Evolutionary conservation across 1,140 invertebrate species (phyloP), one percentile per base, ranked within the genome.

Genomic region (Ips nitidus): DNA sequence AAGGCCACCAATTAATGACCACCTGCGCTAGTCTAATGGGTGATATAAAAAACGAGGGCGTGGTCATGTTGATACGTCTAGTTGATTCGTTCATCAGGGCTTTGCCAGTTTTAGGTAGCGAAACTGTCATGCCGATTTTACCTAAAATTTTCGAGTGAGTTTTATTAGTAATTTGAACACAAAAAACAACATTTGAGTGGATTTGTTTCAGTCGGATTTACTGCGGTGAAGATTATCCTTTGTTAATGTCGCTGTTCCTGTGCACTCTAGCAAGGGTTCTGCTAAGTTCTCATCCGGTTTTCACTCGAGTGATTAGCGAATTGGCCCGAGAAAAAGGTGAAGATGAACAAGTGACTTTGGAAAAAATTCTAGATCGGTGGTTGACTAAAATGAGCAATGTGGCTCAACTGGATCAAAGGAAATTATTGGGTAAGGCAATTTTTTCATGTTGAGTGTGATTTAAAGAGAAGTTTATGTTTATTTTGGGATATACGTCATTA

Each of bases 1-100:
- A 89, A 72, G 92, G 91, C 1, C 81, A 81, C 4, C 81, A 84
- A 59, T 85, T 95, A 72, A 85, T 94, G 43, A 81, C 84, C 2
- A 84, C 87, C 7, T 85, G 94, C 63, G 85, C 86, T 69, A 86
- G 86, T 45, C 81, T 95, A 76, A 80, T 96, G 56, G 85, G 86
- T 52, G 94, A 97, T 81, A 86, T 96, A 79, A 84, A 88, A 64
- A 83, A 86, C 1, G 93, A 95, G 76, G 93, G 91, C n/a, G 83
- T 93, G 55, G 83, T 91, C 1, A 84, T 89, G 69, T 85, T 91
- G 39, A 81, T 95, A 73, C 85, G 87, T 76, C 85, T 94, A 71
- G 85, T 92, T 1, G 91, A 93, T 76, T 85, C 86, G 7, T 90
- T 89, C 75, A 77, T 94, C 2, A 85, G 86, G 74, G 87, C 87